Base-by-base conservation (phyloP, 2,113 vertebrate genomes). In the Brachypteracias leptosomus region DNA sequence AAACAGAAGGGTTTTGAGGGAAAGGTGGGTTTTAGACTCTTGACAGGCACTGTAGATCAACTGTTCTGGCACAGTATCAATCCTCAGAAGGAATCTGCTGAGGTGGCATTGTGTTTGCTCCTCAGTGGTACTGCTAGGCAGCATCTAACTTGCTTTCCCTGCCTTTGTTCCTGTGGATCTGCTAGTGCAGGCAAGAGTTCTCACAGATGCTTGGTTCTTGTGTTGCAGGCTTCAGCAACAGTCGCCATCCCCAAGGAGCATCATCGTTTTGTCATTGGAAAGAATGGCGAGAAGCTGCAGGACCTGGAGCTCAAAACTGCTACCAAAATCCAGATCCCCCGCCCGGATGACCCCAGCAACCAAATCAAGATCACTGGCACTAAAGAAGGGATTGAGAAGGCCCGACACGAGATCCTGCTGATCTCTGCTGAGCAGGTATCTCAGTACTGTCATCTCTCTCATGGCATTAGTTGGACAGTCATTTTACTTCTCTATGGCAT, bases 321-420 rank as follows among this genome's bases (percentile, higher is more conserved):
- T 97, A 99, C 99, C 95, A 99, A 99, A 98, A 99, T 99, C 98
- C 99, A 99, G 98, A 99, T 99, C 97, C 99, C 99, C 85, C 98
- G 99, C 97, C 99, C 99, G 4, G 99, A 99, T 29, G 99, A 99
- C 97, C 97, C 98, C 98, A 99, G 99, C 98, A 99, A 99, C 97
- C 99, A 98, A 97, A 99, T 99, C 97, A 99, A 99, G 98, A 99
- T 99, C 98, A 99, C 99, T 70, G 99, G 99, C 95, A 99, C 99
- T 85, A 99, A 99, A 96, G 99, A 99, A 96, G 99, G 99, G 96
- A 98, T 99, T 74, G 99, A 99, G 97, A 99, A 99, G 96, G 99
- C 99, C 33, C 99, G 99, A 95, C 99, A 99, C 1, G 99, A 99
- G 95, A 99, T 99, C 93, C 96, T 99, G 95, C 98, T 99, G 76